Percentiles rank a stretch among this genome's conserved stretches.
These are phyloP conservation scores for Polylopha cassiicola DNA, from an alignment of 2,888 invertebrate genomes.

Conservation along the genomic window DNA sequence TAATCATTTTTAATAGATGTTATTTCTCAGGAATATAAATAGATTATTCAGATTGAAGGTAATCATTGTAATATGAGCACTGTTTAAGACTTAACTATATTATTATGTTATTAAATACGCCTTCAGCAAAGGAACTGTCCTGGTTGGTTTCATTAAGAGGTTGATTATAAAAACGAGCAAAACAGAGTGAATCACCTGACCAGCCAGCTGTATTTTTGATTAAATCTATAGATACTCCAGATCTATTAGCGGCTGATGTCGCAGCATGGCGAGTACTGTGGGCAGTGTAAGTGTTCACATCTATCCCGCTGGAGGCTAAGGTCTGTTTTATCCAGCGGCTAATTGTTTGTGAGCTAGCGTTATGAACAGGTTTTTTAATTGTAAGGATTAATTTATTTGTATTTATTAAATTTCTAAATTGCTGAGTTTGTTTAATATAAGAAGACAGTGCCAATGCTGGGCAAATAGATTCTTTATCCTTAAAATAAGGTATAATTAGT, in stretches of 20 bases:
- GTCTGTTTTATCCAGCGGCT: slow-evolving; percentile 11
- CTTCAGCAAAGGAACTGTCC: neutral
- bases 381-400: slow-evolving; percentile 2
- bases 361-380: slow-evolving; percentile 2
- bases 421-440: neutral
- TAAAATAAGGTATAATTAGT: neutral
- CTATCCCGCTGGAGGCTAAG: slow-evolving; percentile 3
- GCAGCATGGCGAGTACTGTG: slow-evolving; percentile 14
- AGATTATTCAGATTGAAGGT: no score
- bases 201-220: slow-evolving; percentile 11
- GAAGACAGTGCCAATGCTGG: neutral
- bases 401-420: neutral
- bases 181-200: slow-evolving; percentile 3
- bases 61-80: no score
- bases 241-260: neutral
- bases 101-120: no score
- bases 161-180: slow-evolving; percentile 11
- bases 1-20: no score
- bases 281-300: slow-evolving; percentile 4
- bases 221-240: slow-evolving; percentile 1
- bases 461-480: neutral
- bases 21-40: no score
- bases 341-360: slow-evolving; percentile 1
- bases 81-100: no score
- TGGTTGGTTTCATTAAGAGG: slow-evolving; percentile 1